A percentile compares a stretch with the other conserved stretches of the same genome.
Conservation (phyloP, 2,113 vertebrate species). For the Heterochromis multidens region DNA sequence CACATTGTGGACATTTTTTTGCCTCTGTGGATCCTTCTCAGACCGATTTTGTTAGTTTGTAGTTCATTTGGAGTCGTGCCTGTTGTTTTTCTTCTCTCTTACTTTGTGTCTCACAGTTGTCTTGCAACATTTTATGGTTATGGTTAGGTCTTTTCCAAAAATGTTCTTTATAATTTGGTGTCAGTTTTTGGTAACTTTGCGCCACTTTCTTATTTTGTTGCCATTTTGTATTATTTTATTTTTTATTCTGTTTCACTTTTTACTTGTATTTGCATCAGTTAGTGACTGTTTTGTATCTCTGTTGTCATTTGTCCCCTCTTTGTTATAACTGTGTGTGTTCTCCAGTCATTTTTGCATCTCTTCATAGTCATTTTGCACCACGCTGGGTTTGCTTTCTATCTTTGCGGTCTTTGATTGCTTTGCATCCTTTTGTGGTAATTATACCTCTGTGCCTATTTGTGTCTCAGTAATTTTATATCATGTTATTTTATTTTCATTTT, state of each 20-base stretch:
- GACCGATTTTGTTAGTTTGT: fast-evolving
- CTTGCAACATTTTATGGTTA: neutral
- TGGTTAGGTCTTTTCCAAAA: neutral
- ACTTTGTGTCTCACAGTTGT: neutral
- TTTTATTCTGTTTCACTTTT: neutral
- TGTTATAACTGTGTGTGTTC: fast-evolving
- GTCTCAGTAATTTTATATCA: neutral
- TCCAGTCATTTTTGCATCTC: neutral
- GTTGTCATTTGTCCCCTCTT: neutral
- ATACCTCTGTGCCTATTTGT: neutral
- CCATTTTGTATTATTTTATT: neutral
- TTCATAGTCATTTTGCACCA: neutral
- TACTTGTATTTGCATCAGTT: fast-evolving
- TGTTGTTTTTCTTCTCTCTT: neutral
- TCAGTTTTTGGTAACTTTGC: neutral
- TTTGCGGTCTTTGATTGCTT: neutral
- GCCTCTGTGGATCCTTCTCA: neutral
- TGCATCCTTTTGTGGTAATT: neutral
- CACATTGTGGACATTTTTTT: neutral
- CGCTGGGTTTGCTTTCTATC: neutral
- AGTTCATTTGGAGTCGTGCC: neutral
- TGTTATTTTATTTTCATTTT: no score
- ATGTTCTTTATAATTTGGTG: neutral
- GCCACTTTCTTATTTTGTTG: neutral
- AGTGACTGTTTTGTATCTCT: neutral